Percentiles rank a stretch among this genome's conserved stretches.
These are phyloP conservation scores for Larimichthys crocea DNA, from an alignment of 2,113 vertebrate species.

Conservation along the genomic window DNA sequence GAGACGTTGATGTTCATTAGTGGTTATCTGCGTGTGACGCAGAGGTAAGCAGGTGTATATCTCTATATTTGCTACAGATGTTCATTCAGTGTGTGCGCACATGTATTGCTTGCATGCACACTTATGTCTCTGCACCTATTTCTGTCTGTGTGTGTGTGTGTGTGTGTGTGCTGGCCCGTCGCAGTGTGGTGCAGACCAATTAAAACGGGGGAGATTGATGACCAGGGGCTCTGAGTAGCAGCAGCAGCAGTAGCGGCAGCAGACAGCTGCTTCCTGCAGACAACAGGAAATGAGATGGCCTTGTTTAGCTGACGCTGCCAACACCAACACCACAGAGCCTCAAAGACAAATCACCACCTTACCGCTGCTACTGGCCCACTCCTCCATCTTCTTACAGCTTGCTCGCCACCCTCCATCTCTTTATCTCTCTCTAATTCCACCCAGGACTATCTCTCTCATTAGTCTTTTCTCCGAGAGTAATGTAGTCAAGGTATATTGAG, in stretches of 20 bases:
- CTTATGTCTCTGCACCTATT: constrained; percentile 47
- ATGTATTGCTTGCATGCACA: constrained; percentile 36
- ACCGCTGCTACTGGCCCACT: constrained; percentile 46
- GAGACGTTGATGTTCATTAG: constrained; percentile 3
- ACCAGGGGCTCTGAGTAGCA: constrained; percentile 71
- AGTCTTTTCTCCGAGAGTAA: constrained; percentile 46
- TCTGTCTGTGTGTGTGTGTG: constrained; percentile 30
- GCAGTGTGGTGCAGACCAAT: constrained; percentile 80
- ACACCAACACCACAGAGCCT: constrained; percentile 68
- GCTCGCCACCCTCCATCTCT: constrained; percentile 55
- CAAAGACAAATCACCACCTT: constrained; percentile 80
- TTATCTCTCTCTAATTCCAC: constrained; percentile 59
- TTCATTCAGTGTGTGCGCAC: constrained; percentile 11
- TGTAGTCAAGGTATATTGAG: constrained; percentile 30
- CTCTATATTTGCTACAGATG: constrained; percentile 33
- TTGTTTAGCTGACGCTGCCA: constrained; percentile 83
- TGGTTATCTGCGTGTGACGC: neutral
- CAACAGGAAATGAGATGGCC: constrained; percentile 86
- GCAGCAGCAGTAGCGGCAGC: constrained; percentile 61
- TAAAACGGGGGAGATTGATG: constrained; percentile 85
- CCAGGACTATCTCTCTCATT: constrained; percentile 41
- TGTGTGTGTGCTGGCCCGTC: constrained; percentile 42
- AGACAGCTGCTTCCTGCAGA: constrained; percentile 83
- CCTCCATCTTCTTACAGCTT: constrained; percentile 59
- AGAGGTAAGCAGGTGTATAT: constrained; percentile 9